phyloP scores from a whole-genome alignment of 2,797 vertebrate species.

The Dallia pectoralis region DNA sequence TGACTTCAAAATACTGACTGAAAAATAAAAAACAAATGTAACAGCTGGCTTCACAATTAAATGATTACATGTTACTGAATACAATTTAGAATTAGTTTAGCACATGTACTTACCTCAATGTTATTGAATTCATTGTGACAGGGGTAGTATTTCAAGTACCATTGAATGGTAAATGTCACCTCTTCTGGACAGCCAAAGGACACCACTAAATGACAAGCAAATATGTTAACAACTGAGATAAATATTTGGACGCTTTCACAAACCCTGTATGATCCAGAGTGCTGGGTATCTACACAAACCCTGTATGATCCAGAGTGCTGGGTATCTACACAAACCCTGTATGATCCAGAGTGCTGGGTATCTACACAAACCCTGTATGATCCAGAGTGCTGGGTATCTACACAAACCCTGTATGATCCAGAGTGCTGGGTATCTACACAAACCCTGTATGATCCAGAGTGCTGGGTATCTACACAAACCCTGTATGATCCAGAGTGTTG shows the following conservation, averaged over 20 bases:
- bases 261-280: not conserved
- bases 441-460: not conserved
- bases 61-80: not conserved
- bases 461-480: no score
- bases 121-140: constrained; percentile 83
- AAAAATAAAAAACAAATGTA: not conserved
- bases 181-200: constrained; percentile 71
- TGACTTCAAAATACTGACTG: not conserved
- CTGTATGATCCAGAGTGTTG: no score
- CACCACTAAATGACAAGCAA: constrained; percentile 67
- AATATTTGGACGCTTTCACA: not conserved
- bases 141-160: constrained; percentile 82
- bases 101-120: constrained; percentile 73
- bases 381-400: not conserved
- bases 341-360: not conserved
- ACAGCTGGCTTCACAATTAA: not conserved
- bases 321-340: not conserved
- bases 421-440: not conserved
- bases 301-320: not conserved
- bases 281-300: not conserved
- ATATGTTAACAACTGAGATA: not conserved
- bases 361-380: not conserved
- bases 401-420: not conserved
- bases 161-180: constrained; percentile 73
- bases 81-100: not conserved